Conservation (phyloP, 2,888 invertebrate genomes). For the Lasioglossum pauxillum region DNA sequence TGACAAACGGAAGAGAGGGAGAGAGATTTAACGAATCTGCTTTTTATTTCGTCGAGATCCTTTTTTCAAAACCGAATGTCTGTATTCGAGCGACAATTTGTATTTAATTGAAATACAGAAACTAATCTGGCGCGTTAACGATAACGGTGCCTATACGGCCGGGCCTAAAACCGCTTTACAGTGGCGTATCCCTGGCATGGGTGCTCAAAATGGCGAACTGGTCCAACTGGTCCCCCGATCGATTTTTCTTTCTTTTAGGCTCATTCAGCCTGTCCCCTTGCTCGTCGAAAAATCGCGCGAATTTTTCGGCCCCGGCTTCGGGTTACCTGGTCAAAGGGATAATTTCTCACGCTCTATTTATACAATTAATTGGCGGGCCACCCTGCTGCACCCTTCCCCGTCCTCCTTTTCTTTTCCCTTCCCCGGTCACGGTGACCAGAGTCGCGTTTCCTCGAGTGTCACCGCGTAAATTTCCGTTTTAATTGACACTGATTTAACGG, state of each 20-base stretch:
- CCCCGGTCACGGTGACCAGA: background rate
- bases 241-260: conserved; percentile 61
- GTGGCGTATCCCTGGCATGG: conserved; percentile 18
- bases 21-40: background rate
- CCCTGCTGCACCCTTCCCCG: background rate
- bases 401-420: background rate
- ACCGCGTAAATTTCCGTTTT: conserved; percentile 38
- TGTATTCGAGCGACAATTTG: background rate
- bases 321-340: background rate
- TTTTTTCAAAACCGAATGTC: background rate
- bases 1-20: background rate
- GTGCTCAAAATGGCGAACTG: conserved; percentile 76
- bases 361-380: conserved; percentile 31
- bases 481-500: conserved; percentile 69
- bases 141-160: conserved; percentile 20
- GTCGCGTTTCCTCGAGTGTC: background rate
- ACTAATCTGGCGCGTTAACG: conserved; percentile 29
- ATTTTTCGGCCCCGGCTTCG: background rate
- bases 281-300: conserved; percentile 32
- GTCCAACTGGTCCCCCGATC: conserved; percentile 69
- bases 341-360: conserved; percentile 11
- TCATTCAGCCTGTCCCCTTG: conserved; percentile 50
- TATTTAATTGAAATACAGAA: conserved; percentile 36
- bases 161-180: conserved; percentile 33
- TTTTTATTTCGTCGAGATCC: background rate